phyloP scores from a whole-genome alignment of 1,140 invertebrate species.

The Platorchestia sp. region DNA sequence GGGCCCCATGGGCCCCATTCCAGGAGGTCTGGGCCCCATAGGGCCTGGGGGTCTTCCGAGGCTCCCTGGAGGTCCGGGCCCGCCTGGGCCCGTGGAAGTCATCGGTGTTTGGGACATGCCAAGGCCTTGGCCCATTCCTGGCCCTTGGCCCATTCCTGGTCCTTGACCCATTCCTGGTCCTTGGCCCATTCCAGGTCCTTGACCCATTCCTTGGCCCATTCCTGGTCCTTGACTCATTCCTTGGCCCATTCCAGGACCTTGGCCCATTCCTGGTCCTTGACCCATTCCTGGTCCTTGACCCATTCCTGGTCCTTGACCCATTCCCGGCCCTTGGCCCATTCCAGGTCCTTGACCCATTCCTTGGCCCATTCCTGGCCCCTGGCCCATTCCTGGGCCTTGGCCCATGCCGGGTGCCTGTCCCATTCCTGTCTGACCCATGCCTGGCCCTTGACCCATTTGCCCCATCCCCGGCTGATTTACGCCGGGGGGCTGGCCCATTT shows the following conservation, averaged over 20 bases:
- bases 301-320: slow-evolving; percentile 21
- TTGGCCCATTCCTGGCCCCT: neutral
- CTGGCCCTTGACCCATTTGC: slow-evolving; percentile 17
- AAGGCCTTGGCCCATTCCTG: neutral
- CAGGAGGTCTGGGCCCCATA: slow-evolving; percentile 59
- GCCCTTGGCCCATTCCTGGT: slow-evolving; percentile 23
- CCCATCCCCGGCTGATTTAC: slow-evolving; percentile 32
- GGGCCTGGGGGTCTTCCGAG: slow-evolving; percentile 59
- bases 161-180: slow-evolving; percentile 31
- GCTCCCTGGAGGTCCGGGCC: slow-evolving; percentile 49
- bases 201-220: slow-evolving; percentile 48
- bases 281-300: slow-evolving; percentile 24
- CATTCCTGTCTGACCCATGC: slow-evolving; percentile 18
- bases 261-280: slow-evolving; percentile 15
- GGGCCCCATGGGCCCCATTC: slow-evolving; percentile 59
- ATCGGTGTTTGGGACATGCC: slow-evolving; percentile 13
- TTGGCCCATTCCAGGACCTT: slow-evolving; percentile 36
- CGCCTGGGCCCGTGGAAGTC: slow-evolving; percentile 38
- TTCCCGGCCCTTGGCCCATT: slow-evolving; percentile 40
- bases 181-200: slow-evolving; percentile 38
- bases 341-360: slow-evolving; percentile 34
- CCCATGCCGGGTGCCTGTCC: neutral
- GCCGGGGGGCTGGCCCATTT: neutral
- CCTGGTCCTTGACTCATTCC: slow-evolving; percentile 43
- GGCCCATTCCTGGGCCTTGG: neutral